Evolutionary conservation across 2,797 vertebrate genomes (phyloP).

Genomic region (Enteromius unitaeniatus): DNA sequence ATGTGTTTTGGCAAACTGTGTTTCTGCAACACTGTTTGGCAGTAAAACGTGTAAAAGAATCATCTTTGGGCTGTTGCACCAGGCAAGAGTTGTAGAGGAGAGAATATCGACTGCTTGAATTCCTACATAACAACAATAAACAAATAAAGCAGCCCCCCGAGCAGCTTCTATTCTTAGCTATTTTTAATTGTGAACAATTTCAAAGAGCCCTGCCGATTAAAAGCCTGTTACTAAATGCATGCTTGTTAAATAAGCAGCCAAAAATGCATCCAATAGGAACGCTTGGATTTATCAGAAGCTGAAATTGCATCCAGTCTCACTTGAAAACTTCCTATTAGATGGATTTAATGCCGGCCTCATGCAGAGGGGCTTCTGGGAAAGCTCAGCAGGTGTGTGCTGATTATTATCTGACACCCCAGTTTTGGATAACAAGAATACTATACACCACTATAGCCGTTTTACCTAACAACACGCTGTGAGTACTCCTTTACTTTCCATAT

Average conservation of each 20-base stretch:
- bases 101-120: not conserved
- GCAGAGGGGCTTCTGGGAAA: slow-evolving; percentile 73
- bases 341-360: slow-evolving; percentile 72
- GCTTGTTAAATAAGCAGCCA: slow-evolving; percentile 42
- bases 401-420: slow-evolving; percentile 75
- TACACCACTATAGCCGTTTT: slow-evolving; percentile 19
- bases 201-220: slow-evolving; percentile 5
- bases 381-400: slow-evolving; percentile 75
- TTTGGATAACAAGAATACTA: slow-evolving; percentile 66
- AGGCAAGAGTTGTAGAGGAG: slow-evolving; percentile 2
- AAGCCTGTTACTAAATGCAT: slow-evolving; percentile 28
- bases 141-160: slow-evolving; percentile 31
- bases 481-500: slow-evolving; percentile 9
- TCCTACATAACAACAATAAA: slow-evolving; percentile 13
- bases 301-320: slow-evolving; percentile 51
- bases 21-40: slow-evolving; percentile 68
- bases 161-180: slow-evolving; percentile 33
- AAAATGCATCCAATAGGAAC: slow-evolving; percentile 58
- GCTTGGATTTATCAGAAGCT: slow-evolving; percentile 39
- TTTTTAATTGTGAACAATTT: slow-evolving; percentile 37
- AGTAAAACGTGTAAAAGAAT: slow-evolving; percentile 71
- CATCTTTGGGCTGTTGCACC: slow-evolving; percentile 64
- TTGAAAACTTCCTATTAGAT: slow-evolving; percentile 68
- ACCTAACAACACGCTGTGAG: not conserved
- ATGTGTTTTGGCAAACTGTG: slow-evolving; percentile 72